Conservation (phyloP, 2,113 vertebrate species). For the Labeo rohita region DNA sequence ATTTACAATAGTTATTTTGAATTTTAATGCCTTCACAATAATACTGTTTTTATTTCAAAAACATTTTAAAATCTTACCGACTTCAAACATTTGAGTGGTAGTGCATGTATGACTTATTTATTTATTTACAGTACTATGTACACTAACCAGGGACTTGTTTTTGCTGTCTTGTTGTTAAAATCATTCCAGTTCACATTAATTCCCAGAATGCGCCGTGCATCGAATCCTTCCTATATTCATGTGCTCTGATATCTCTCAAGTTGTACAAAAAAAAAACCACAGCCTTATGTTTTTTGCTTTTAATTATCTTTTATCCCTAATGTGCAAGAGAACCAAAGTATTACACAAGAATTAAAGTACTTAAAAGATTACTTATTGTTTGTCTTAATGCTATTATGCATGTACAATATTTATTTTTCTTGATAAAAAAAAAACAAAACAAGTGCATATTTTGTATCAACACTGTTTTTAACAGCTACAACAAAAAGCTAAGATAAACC, state of each 20-base stretch:
- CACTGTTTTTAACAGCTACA: not conserved
- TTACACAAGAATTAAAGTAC: not conserved
- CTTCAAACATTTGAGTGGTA: not conserved
- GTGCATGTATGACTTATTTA: not conserved
- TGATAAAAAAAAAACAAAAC: not conserved
- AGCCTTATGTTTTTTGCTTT: not conserved
- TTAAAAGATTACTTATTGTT: not conserved
- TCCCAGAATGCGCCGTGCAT: not conserved
- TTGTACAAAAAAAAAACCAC: not conserved
- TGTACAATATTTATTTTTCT: not conserved
- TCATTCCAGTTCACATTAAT: not conserved
- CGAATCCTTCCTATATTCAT: not conserved
- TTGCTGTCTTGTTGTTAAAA: not conserved
- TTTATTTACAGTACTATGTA: not conserved
- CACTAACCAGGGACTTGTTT: not conserved
- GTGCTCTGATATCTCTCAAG: not conserved
- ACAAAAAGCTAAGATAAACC: not conserved
- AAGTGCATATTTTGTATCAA: not conserved
- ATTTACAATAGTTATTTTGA: too few relatives aligned
- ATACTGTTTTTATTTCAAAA: not conserved
- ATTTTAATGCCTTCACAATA: not conserved
- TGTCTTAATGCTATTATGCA: not conserved
- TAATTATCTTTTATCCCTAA: not conserved
- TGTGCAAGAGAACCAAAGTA: not conserved
- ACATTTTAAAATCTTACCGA: not conserved